Evolutionary conservation across 2,888 invertebrate genomes (phyloP), one percentile per base, ranked within the genome.

Genomic region (Exephanes ischioxanthus): DNA sequence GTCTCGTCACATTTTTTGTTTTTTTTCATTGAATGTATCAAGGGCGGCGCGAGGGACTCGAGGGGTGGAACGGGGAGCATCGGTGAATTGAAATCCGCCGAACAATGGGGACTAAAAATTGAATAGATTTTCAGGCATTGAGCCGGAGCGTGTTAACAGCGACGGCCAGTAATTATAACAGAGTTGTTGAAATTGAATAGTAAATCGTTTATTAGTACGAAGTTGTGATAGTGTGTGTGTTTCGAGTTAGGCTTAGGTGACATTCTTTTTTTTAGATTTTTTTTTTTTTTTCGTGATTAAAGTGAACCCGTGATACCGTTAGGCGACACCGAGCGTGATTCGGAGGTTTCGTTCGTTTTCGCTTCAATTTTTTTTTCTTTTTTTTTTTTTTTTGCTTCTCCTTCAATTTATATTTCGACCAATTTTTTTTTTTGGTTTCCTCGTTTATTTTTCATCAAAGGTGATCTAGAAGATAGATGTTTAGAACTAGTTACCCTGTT

Each of bases 201-300:
- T 92, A 92, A 92, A 92, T 92, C 90, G 92, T 92, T 92, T 92
- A 92, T 92, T 92, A 92, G 91, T 92, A 92, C 91, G 92, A 92
- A 92, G 92, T 90, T 91, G 92, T 92, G 92, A 91, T 92, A 91
- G 91, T 92, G 90, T 90, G 41, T 53, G 58, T 85, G 71, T 82
- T 55, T 79, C 55, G 79, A 41, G 70, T 71, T 81, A 76, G 82
- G 70, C 76, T 58, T 77, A 58, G 71, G 80, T 80, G 66, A 76
- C 67, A 76, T 48, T 84, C 5, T 72, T 33, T 81, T 48, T 84
- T 83, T 82, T 89, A 5, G 3, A 3, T 83, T 85, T 85, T 82
- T 85, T 85, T 85, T 82, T 85, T 85, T 82, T 84, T 83, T 82
- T 89, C 83, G 89, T 90, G 89, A 91, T 88, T 90, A 89, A 88